Conservation (phyloP, 2,797 vertebrate genomes). For the Tachyglossus aculeatus region DNA sequence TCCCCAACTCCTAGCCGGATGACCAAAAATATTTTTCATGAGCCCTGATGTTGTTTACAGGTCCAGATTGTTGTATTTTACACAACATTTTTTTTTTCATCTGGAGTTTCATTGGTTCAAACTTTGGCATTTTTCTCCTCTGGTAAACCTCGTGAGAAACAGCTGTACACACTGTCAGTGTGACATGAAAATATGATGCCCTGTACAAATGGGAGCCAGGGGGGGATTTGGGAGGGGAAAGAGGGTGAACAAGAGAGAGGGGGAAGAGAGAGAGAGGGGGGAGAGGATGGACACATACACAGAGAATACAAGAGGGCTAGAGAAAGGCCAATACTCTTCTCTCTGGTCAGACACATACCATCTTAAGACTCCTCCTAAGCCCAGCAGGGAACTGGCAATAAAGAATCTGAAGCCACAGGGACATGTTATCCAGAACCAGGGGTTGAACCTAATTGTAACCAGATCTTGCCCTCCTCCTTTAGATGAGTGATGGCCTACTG, state of each 20-base stretch:
- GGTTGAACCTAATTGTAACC: constrained; percentile 83
- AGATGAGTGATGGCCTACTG: constrained; percentile 80
- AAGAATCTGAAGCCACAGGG: constrained; percentile 78
- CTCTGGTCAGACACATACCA: constrained; percentile 70
- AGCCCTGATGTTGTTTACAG: constrained; percentile 2
- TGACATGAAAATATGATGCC: constrained; percentile 48
- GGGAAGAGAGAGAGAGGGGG: constrained; percentile 1
- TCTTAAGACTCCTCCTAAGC: constrained; percentile 76
- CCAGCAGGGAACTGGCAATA: constrained; percentile 82
- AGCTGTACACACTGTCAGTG: constrained; percentile 57
- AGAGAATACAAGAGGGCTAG: constrained; percentile 29
- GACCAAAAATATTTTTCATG: too few relatives aligned
- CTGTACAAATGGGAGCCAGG: constrained; percentile 27
- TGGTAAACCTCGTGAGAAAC: constrained; percentile 56
- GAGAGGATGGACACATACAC: too few relatives aligned
- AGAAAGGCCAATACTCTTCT: constrained; percentile 51
- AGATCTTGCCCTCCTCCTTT: constrained; percentile 76
- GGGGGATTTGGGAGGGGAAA: constrained; percentile 21
- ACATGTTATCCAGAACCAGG: constrained; percentile 75
- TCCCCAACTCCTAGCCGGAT: not conserved
- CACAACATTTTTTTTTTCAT: constrained; percentile 10
- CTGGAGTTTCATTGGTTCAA: too few relatives aligned
- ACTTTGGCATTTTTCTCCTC: too few relatives aligned
- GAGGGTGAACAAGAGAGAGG: not conserved
- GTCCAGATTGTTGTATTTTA: constrained; percentile 6